Conservation (phyloP, 2,888 invertebrate species). For the Pherbina coryleti region DNA sequence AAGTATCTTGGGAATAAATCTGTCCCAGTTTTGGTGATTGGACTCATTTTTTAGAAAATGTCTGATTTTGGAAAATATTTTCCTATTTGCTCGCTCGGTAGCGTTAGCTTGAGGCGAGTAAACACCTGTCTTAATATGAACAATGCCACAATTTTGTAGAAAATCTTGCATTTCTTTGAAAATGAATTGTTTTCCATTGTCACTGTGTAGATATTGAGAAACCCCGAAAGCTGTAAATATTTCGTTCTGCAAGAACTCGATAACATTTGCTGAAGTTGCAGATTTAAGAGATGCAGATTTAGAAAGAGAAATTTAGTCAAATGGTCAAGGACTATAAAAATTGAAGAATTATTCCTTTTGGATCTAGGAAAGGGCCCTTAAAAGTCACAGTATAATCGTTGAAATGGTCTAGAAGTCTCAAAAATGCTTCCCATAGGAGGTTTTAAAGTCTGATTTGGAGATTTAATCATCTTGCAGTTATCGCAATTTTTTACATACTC, state of each 20-base stretch:
- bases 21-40: constrained; percentile 35
- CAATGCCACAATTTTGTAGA: constrained; percentile 15
- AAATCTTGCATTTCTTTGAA: constrained; percentile 38
- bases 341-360: background rate
- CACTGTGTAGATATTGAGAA: constrained; percentile 21
- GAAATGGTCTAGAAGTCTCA: background rate
- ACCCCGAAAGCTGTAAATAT: constrained; percentile 30
- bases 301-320: background rate
- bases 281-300: background rate
- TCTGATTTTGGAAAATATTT: constrained; percentile 28
- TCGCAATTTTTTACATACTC: background rate
- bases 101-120: constrained; percentile 39
- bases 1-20: constrained; percentile 22
- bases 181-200: constrained; percentile 36
- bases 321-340: background rate
- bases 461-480: background rate
- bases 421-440: background rate
- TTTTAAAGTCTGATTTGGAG: background rate
- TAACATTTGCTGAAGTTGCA: background rate
- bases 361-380: background rate
- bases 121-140: constrained; percentile 35
- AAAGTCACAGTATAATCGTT: background rate
- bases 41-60: constrained; percentile 17
- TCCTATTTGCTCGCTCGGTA: constrained; percentile 31
- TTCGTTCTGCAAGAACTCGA: background rate